Evolutionary conservation across 2,888 invertebrate genomes (phyloP).

Genomic region (Anthrax anthrax): DNA sequence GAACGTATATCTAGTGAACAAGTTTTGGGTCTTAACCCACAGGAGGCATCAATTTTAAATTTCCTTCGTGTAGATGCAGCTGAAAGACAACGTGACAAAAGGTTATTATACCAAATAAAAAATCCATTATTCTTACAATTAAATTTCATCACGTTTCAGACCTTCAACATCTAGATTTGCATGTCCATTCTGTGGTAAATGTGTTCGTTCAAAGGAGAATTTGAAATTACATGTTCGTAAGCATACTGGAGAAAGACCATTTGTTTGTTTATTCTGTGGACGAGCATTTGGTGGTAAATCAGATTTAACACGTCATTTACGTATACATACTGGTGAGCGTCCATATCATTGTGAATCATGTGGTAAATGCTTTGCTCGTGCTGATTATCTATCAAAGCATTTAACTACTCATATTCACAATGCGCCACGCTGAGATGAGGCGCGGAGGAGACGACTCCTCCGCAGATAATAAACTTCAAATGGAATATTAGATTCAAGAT

Average conservation of each 20-base stretch:
- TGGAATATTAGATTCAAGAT: too few relatives aligned
- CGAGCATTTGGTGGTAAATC: conserved; percentile 80
- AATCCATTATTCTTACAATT: neutral
- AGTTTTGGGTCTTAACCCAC: conserved; percentile 34
- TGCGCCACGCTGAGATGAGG: conserved; percentile 42
- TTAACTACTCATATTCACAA: conserved; percentile 80
- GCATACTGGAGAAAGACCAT: conserved; percentile 77
- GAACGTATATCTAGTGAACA: conserved; percentile 44
- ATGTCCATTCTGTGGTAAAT: conserved; percentile 80
- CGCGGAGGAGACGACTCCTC: conserved; percentile 37
- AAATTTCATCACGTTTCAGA: conserved; percentile 15
- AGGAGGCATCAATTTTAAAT: conserved; percentile 46
- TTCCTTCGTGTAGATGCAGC: conserved; percentile 48
- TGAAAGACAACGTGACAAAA: conserved; percentile 50
- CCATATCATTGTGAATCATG: conserved; percentile 87
- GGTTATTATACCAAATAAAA: conserved; percentile 20
- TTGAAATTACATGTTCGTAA: conserved; percentile 76
- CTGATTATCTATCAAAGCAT: conserved; percentile 82
- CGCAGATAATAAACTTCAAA: conserved; percentile 26
- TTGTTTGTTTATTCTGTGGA: conserved; percentile 79
- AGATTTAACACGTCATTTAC: conserved; percentile 69
- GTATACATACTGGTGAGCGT: conserved; percentile 78
- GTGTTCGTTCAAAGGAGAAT: conserved; percentile 78
- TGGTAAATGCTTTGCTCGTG: conserved; percentile 80
- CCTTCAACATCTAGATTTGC: conserved; percentile 50